A percentile compares a stretch with the other conserved stretches of the same genome.
Conservation (phyloP, 2,113 vertebrate species). For the Gallinago jamesoni region DNA sequence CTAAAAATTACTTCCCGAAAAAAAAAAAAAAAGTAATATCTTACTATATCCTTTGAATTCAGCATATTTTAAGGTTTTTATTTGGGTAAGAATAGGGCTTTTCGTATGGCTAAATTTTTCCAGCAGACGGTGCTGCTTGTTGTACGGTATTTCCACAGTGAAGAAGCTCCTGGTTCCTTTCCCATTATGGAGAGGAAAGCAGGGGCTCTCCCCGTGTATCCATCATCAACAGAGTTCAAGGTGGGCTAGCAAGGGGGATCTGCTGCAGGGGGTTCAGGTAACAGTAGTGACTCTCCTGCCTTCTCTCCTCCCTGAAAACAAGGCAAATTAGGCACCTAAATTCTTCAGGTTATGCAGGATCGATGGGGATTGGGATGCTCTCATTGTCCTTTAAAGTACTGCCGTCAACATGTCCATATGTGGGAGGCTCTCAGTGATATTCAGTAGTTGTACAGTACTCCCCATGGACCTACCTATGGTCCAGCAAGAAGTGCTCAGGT, state of each 20-base stretch:
- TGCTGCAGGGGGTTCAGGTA: not conserved
- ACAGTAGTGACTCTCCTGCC: not conserved
- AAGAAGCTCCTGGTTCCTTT: not conserved
- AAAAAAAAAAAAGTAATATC: not conserved
- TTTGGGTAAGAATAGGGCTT: conserved; percentile 12
- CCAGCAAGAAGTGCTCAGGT: not conserved
- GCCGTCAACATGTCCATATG: not conserved
- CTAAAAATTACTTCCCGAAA: not conserved
- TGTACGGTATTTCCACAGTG: not conserved
- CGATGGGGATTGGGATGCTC: not conserved
- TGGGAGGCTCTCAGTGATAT: not conserved
- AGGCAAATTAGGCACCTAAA: not conserved
- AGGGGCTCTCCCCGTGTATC: not conserved
- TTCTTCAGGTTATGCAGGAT: not conserved
- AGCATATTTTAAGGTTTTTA: not conserved
- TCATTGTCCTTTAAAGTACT: not conserved
- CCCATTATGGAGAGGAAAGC: not conserved
- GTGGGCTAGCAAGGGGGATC: not conserved
- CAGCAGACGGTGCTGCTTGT: not conserved
- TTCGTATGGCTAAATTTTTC: conserved; percentile 27
- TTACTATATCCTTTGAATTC: conserved; percentile 3
- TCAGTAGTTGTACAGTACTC: not conserved
- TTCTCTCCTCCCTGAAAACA: not conserved
- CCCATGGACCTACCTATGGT: not conserved
- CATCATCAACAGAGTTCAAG: not conserved